A percentile compares a stretch with the other conserved stretches of the same genome.
phyloP scores from a whole-genome alignment of 2,888 invertebrate species.

The Melanchra persicariae region DNA sequence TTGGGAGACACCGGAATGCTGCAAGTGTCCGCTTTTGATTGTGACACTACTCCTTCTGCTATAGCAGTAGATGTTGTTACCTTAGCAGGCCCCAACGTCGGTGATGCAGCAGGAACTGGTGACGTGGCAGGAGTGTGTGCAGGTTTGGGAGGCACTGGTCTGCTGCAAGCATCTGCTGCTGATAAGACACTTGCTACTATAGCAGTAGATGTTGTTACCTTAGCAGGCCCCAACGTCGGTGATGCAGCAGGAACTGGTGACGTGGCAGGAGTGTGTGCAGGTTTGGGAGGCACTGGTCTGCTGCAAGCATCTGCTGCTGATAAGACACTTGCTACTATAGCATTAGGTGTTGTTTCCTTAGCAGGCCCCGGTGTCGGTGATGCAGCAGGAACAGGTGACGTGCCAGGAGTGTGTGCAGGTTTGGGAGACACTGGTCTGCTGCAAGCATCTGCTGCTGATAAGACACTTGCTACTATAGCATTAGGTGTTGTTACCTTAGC shows the following conservation, averaged over 20 bases:
- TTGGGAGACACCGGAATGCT: too few relatives aligned
- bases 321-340: not conserved
- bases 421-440: slow-evolving; percentile 76
- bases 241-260: slow-evolving; percentile 37
- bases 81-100: slow-evolving; percentile 35
- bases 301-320: too few relatives aligned
- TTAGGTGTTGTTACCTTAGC: slow-evolving; percentile 45
- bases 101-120: slow-evolving; percentile 33
- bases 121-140: slow-evolving; percentile 64
- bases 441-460: slow-evolving; percentile 66
- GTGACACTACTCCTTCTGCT: not conserved
- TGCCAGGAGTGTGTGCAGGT: slow-evolving; percentile 66
- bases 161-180: slow-evolving; percentile 68
- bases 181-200: slow-evolving; percentile 57
- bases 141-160: slow-evolving; percentile 75
- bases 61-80: slow-evolving; percentile 15
- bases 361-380: slow-evolving; percentile 17
- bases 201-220: slow-evolving; percentile 40
- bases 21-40: too few relatives aligned
- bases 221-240: slow-evolving; percentile 15
- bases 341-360: slow-evolving; percentile 41
- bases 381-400: slow-evolving; percentile 35
- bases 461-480: slow-evolving; percentile 30
- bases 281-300: slow-evolving; percentile 72
- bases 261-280: slow-evolving; percentile 65